Percentiles rank a stretch among this genome's conserved stretches.
Conservation (phyloP, 2,888 invertebrate species). For the Ichneumoninae sp. region DNA sequence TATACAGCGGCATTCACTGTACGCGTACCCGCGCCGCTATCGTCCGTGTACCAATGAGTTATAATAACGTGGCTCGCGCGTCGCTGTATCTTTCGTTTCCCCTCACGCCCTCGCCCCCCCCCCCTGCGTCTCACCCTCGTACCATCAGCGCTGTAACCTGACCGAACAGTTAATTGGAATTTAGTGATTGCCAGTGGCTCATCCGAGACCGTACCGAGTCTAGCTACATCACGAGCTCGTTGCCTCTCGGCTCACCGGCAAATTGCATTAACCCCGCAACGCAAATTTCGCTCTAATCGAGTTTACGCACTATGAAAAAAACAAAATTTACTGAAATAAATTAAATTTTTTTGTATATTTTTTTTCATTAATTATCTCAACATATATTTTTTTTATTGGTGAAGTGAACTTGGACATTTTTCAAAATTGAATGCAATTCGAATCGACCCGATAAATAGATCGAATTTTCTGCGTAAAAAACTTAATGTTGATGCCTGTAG, state of each 20-base stretch:
- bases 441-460: neutral
- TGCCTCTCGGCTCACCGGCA: slow-evolving; percentile 66
- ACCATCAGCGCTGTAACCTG: slow-evolving; percentile 54
- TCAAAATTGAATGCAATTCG: neutral
- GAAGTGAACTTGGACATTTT: neutral
- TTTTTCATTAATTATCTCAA: neutral
- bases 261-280: slow-evolving; percentile 73
- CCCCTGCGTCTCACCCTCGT: slow-evolving; percentile 19
- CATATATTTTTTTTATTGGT: neutral
- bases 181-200: slow-evolving; percentile 79
- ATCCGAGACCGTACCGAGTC: slow-evolving; percentile 47
- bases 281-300: slow-evolving; percentile 11
- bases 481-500: too few species aligned
- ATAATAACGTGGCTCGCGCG: slow-evolving; percentile 62
- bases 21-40: slow-evolving; percentile 38
- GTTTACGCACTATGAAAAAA: neutral
- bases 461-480: too few species aligned
- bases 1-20: slow-evolving; percentile 25
- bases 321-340: slow-evolving; percentile 9
- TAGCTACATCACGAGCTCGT: slow-evolving; percentile 55
- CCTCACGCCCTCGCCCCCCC: slow-evolving; percentile 45
- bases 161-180: slow-evolving; percentile 79
- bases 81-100: slow-evolving; percentile 55
- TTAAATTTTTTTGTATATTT: neutral
- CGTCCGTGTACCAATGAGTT: slow-evolving; percentile 62